Conservation (phyloP, 2,113 vertebrate species). For the Paedocypris sp. region DNA sequence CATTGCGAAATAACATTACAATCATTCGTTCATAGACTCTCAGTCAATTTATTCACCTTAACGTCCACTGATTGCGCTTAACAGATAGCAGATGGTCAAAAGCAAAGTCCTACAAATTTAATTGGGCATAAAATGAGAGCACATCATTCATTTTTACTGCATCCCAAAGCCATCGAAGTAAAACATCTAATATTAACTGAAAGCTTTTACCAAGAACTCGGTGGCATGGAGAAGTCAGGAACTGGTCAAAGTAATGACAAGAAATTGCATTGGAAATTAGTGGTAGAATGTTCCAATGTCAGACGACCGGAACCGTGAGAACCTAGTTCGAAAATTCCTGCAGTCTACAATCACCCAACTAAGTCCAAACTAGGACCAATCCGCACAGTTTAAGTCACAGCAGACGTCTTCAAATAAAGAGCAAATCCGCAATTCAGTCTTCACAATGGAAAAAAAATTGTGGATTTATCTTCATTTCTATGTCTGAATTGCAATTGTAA, state of each 20-base stretch:
- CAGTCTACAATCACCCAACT: conserved; percentile 35
- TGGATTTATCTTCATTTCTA: conserved; percentile 56
- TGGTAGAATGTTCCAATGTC: conserved; percentile 1
- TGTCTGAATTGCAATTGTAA: conserved; percentile 52
- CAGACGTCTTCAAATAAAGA: conserved; percentile 64
- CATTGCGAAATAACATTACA: conserved; percentile 27
- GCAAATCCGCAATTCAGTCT: conserved; percentile 63
- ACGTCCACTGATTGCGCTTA: conserved; percentile 27
- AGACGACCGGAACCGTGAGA: not conserved
- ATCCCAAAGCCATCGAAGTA: conserved; percentile 2
- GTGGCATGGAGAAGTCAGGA: conserved; percentile 11
- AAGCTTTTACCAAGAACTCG: conserved; percentile 8
- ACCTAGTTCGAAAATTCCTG: conserved; percentile 29
- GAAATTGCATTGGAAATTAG: conserved; percentile 9
- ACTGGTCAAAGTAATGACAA: conserved; percentile 8
- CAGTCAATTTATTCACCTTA: too few species aligned
- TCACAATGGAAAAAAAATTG: conserved; percentile 57
- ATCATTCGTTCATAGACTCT: conserved; percentile 39
- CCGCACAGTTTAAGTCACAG: too few species aligned
- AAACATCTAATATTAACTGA: conserved; percentile 25
- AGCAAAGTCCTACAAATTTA: conserved; percentile 12
- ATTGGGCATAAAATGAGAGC: conserved; percentile 27
- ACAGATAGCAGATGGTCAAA: conserved; percentile 11
- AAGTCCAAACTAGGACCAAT: not conserved
- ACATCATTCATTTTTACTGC: conserved; percentile 29